Conservation (phyloP, 1,140 invertebrate genomes). For the Lasioglossum baleicum region DNA sequence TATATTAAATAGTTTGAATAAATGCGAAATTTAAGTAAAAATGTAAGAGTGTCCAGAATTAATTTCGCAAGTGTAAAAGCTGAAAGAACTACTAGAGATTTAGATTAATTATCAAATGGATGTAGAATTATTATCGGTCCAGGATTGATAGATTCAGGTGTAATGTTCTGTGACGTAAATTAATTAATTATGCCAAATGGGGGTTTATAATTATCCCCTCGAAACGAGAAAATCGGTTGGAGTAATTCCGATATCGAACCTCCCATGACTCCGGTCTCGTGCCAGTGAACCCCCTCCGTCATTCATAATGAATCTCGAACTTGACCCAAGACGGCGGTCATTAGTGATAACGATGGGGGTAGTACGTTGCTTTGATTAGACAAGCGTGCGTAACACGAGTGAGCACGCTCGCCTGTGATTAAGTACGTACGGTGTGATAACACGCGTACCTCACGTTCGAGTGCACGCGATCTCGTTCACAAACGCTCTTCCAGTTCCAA, state of each 20-base stretch:
- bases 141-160: too few relatives aligned
- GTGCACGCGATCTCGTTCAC: conserved; percentile 8
- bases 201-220: neutral
- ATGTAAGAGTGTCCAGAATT: too few relatives aligned
- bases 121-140: too few relatives aligned
- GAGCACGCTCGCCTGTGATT: conserved; percentile 25
- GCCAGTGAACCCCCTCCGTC: conserved; percentile 6
- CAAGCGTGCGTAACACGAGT: conserved; percentile 24
- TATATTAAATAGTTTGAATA: too few relatives aligned
- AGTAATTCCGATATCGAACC: neutral
- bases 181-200: neutral
- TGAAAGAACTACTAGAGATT: too few relatives aligned
- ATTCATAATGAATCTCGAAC: conserved; percentile 33
- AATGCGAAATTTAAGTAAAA: too few relatives aligned
- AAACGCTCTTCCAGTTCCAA: neutral
- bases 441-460: neutral
- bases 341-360: conserved; percentile 22
- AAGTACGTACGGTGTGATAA: conserved; percentile 26
- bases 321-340: conserved; percentile 10
- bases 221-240: neutral
- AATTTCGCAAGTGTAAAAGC: too few relatives aligned
- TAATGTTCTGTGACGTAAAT: neutral
- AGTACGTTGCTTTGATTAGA: conserved; percentile 34
- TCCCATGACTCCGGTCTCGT: conserved; percentile 8
- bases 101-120: too few relatives aligned